Evolutionary conservation across 2,113 vertebrate genomes (phyloP).

Genomic region (Herpetotheres cachinnans): DNA sequence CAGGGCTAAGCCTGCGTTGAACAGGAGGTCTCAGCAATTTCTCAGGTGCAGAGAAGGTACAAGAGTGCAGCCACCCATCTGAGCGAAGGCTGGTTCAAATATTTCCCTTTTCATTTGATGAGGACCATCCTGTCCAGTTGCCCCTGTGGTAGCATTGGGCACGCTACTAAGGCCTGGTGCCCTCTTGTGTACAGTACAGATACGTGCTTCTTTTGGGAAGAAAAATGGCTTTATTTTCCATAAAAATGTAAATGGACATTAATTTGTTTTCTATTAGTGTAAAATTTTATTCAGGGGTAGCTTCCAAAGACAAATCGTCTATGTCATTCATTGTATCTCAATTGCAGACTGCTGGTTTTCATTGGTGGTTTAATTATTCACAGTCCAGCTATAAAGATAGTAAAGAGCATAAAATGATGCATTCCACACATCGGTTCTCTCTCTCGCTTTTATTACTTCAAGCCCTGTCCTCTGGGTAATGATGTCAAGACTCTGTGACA

Average conservation of each 20-base stretch:
- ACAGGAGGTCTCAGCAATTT: neutral
- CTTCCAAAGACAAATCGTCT: slow-evolving; percentile 24
- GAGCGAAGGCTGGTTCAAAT: neutral
- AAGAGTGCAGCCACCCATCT: neutral
- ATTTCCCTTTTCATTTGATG: neutral
- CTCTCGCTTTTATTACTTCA: neutral
- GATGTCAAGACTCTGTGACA: slow-evolving; percentile 33
- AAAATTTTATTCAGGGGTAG: slow-evolving; percentile 20
- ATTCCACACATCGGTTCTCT: slow-evolving; percentile 4
- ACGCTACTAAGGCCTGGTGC: neutral
- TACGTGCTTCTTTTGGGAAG: neutral
- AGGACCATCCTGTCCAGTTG: neutral
- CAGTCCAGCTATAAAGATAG: slow-evolving; percentile 30
- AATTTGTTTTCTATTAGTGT: slow-evolving; percentile 28
- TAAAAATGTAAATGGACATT: neutral
- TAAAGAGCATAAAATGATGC: neutral
- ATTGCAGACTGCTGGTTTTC: slow-evolving; percentile 13
- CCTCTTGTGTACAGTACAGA: slow-evolving; percentile 14
- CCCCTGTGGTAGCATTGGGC: neutral
- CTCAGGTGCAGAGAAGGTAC: neutral
- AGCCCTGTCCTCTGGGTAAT: slow-evolving; percentile 11
- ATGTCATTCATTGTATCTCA: neutral
- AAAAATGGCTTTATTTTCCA: neutral
- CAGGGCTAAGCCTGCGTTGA: neutral
- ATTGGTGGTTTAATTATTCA: slow-evolving; percentile 37